These are phyloP conservation scores for Clinocottus analis DNA, from an alignment of 2,113 vertebrate species.

Conservation along the genomic window DNA sequence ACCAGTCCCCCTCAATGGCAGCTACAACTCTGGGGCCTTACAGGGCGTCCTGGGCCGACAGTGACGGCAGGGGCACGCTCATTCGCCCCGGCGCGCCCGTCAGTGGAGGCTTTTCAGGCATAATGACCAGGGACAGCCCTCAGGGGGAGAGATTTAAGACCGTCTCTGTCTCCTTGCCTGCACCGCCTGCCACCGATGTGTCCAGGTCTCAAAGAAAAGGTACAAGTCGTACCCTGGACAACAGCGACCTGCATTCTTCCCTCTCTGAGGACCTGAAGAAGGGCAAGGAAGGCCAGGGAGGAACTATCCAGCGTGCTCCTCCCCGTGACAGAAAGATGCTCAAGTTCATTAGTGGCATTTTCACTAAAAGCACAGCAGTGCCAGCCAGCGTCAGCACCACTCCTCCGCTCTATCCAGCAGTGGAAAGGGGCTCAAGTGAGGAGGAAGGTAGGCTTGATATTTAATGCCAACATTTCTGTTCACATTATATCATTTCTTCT, in stretches of 20 bases:
- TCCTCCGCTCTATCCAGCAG: constrained; percentile 75
- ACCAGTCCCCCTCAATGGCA: constrained; percentile 74
- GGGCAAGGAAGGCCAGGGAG: constrained; percentile 77
- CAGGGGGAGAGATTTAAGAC: constrained; percentile 83
- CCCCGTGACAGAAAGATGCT: constrained; percentile 95
- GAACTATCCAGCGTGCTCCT: constrained; percentile 82
- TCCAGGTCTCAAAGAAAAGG: constrained; percentile 87
- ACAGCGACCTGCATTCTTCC: constrained; percentile 90
- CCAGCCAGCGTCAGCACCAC: constrained; percentile 77
- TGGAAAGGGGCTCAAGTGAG: constrained; percentile 83
- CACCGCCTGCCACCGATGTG: constrained; percentile 61
- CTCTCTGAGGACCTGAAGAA: constrained; percentile 82
- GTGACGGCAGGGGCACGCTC: constrained; percentile 80
- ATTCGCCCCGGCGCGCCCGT: constrained; percentile 68
- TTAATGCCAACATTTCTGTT: constrained; percentile 1
- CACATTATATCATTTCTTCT: background rate
- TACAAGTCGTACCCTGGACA: constrained; percentile 94
- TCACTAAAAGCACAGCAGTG: constrained; percentile 89
- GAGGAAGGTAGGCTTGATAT: constrained; percentile 80
- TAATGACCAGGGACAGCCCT: constrained; percentile 78
- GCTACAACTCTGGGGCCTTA: constrained; percentile 79
- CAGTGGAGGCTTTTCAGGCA: constrained; percentile 70
- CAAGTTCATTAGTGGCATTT: constrained; percentile 97
- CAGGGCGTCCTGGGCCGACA: constrained; percentile 93
- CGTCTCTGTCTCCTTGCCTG: constrained; percentile 74